Base-by-base conservation (phyloP, 1,140 invertebrate species). In the Eupristina koningsbergeri region DNA sequence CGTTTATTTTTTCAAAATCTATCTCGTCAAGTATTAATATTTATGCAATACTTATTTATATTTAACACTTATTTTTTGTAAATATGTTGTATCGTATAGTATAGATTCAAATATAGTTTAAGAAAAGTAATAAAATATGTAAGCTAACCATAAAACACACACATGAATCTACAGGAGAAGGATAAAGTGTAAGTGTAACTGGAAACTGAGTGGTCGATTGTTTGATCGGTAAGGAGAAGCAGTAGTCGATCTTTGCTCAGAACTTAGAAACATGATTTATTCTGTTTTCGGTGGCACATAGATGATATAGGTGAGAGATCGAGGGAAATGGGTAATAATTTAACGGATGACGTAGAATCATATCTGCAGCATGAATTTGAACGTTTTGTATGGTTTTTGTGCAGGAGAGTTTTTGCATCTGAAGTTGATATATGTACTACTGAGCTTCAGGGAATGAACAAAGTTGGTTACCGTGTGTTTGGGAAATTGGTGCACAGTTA, bases 391-490 rank as follows among this genome's bases (percentile, higher is more conserved):
- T 19, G 7, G 73, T 3, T 17, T 0, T 41, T 36, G 69, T 29
- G 8, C 22, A 15, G 22, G 22, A 1, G 22, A 13, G 34, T 29
- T 19, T 81, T 73, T 29, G 6, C 31, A 13, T 47, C 17, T n/a
- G 79, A 41, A 74, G 74, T 81, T 61, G 69, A 81, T 81, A 81
- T 64, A 61, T 82, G 80, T 75, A 31, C 64, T n/a, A n/a, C n/a
- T n/a, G n/a, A n/a, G n/a, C n/a, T n/a, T n/a, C n/a, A n/a, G n/a
- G n/a, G n/a, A n/a, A n/a, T n/a, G n/a, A n/a, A n/a, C n/a, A n/a
- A n/a, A n/a, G n/a, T n/a, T n/a, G n/a, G n/a, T n/a, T n/a, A n/a
- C n/a, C n/a, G n/a, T n/a, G n/a, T 47, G 15, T 64, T 19, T 15
- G 17, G 26, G 67, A 26, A 79, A 64, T 41, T 26, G 73, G 45